Percentiles rank a stretch among this genome's conserved stretches.
phyloP scores from a whole-genome alignment of 2,888 invertebrate species.

The Margaritifera margaritifera region DNA sequence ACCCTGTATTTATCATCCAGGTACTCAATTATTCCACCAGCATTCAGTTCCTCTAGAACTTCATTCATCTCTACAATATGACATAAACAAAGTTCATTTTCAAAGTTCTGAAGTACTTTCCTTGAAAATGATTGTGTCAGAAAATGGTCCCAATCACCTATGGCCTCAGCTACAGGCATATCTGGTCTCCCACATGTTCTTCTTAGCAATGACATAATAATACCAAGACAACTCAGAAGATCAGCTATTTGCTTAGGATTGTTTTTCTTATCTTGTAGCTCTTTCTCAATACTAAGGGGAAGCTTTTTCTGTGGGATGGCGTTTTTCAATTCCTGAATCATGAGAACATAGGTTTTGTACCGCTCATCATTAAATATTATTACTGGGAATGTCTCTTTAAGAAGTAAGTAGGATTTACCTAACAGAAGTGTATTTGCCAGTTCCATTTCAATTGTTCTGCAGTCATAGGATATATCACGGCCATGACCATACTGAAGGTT shows the following conservation, averaged over 20 bases:
- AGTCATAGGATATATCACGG: slow-evolving; percentile 28
- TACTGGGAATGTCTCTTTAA: slow-evolving; percentile 18
- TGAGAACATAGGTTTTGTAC: slow-evolving; percentile 30
- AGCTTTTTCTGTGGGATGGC: slow-evolving; percentile 28
- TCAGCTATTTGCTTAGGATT: slow-evolving; percentile 22
- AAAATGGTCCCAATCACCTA: slow-evolving; percentile 23
- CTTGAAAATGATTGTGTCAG: slow-evolving; percentile 19
- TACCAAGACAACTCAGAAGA: slow-evolving; percentile 33
- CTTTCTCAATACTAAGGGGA: slow-evolving; percentile 18
- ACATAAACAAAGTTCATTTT: slow-evolving; percentile 30
- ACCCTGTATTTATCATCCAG: slow-evolving; percentile 27
- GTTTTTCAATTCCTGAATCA: slow-evolving; percentile 20
- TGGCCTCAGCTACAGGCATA: slow-evolving; percentile 30
- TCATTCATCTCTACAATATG: slow-evolving; percentile 38
- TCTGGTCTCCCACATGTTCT: slow-evolving; percentile 32
- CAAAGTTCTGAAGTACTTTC: slow-evolving; percentile 31
- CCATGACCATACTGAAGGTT: slow-evolving; percentile 29
- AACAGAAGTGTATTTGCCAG: slow-evolving; percentile 20
- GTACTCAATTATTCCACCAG: slow-evolving; percentile 33
- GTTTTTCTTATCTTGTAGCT: slow-evolving; percentile 19
- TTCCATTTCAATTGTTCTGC: slow-evolving; percentile 35
- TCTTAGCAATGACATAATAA: slow-evolving; percentile 39
- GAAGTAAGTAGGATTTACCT: slow-evolving; percentile 24
- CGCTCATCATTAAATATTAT: slow-evolving; percentile 43
- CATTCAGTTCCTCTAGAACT: slow-evolving; percentile 38